Percentiles rank a stretch among this genome's conserved stretches.
These are phyloP conservation scores for Glareola pratincola DNA, from an alignment of 2,113 vertebrate species.

Conservation along the genomic window DNA sequence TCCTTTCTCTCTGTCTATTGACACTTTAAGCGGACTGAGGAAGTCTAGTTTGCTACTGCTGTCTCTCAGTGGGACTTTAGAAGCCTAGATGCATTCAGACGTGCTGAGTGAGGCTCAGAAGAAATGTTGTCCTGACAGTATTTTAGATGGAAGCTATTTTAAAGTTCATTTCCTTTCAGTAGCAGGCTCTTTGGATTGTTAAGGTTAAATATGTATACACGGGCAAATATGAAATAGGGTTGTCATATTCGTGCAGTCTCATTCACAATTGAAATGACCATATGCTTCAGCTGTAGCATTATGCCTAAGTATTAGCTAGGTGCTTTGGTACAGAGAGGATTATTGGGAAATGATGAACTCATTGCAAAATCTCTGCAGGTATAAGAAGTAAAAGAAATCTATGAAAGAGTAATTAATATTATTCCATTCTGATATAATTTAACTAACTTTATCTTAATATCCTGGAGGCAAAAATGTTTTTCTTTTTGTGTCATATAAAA, in stretches of 20 bases:
- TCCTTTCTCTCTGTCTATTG: background rate
- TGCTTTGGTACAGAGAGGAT: background rate
- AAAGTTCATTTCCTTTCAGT: background rate
- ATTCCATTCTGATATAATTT: background rate
- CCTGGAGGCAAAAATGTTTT: background rate
- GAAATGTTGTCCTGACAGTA: background rate
- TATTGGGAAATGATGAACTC: background rate
- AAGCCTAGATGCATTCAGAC: background rate
- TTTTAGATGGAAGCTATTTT: background rate
- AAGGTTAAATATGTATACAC: background rate
- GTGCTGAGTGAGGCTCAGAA: background rate
- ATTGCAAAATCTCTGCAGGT: background rate
- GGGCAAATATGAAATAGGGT: background rate
- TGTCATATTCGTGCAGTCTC: fast-evolving
- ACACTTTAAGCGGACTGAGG: background rate
- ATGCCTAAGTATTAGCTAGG: background rate
- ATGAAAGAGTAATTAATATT: background rate
- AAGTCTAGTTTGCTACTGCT: background rate
- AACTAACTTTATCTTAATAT: background rate
- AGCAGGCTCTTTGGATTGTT: background rate
- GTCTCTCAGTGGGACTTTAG: background rate
- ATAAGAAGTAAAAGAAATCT: background rate
- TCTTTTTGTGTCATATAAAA: background rate
- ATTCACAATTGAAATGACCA: background rate
- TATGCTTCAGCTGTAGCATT: background rate